phyloP scores from a whole-genome alignment of 2,797 vertebrate species.

The Parotocinclus haroldoi region DNA sequence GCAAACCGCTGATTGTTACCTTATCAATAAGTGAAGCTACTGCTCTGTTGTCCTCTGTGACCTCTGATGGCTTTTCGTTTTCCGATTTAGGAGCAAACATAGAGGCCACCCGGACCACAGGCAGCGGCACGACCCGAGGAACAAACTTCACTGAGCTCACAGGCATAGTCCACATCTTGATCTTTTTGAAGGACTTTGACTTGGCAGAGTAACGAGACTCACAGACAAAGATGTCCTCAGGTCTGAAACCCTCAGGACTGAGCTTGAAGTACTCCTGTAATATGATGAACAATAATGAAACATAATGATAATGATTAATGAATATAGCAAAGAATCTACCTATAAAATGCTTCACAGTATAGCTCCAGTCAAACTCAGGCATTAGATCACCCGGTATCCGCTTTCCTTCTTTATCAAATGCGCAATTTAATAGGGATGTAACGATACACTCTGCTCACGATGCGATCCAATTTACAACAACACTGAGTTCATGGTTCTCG shows the following conservation, averaged over 20 bases:
- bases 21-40: conserved; percentile 81
- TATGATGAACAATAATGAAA: no score
- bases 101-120: conserved; percentile 94
- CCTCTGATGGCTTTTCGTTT: conserved; percentile 81
- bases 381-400: no score
- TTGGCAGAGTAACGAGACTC: conserved; percentile 98
- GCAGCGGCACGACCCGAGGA: conserved; percentile 85
- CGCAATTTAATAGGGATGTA: no score
- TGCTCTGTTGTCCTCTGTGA: conserved; percentile 78
- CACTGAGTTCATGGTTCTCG: no score
- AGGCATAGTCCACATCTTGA: conserved; percentile 98
- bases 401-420: no score
- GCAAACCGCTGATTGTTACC: conserved; percentile 66
- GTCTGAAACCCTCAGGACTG: conserved; percentile 88
- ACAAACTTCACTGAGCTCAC: conserved; percentile 89
- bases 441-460: no score
- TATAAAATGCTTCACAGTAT: no score
- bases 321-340: no score
- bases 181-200: conserved; percentile 98
- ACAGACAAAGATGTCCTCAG: conserved; percentile 93
- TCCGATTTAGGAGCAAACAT: conserved; percentile 91
- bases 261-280: conserved; percentile 96
- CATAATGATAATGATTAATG: no score
- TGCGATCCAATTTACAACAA: no score
- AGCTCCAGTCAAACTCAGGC: no score